Evolutionary conservation across 2,113 vertebrate genomes (phyloP).

Genomic region (Passer montanus): DNA sequence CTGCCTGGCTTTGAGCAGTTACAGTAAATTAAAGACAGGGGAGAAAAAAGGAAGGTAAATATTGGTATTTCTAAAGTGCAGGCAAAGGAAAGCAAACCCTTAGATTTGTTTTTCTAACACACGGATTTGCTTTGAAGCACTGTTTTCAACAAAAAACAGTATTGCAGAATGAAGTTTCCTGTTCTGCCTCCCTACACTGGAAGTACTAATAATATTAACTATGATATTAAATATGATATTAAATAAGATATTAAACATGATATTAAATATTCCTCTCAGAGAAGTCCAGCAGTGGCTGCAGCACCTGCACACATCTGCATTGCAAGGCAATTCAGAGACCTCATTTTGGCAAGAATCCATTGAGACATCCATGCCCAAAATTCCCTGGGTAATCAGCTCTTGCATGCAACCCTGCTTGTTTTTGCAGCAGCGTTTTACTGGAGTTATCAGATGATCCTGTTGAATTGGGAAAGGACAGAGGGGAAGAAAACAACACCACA

Average conservation of each 20-base stretch:
- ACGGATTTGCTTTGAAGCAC: background rate
- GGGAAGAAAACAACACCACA: too few relatives aligned
- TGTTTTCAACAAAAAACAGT: background rate
- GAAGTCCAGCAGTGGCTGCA: background rate
- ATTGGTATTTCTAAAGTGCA: conserved; percentile 27
- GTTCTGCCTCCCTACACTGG: rapidly evolving
- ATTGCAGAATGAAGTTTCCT: background rate
- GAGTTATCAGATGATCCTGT: background rate
- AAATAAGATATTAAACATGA: too few relatives aligned
- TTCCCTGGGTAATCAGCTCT: background rate
- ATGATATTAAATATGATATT: background rate
- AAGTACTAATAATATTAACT: background rate
- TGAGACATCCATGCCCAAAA: background rate
- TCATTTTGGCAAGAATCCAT: background rate
- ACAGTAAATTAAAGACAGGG: background rate
- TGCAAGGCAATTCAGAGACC: background rate
- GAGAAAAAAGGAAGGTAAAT: background rate
- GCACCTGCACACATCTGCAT: background rate
- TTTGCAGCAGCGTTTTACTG: background rate
- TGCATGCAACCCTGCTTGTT: background rate
- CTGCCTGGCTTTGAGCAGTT: background rate
- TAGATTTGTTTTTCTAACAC: background rate
- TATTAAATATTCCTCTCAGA: background rate
- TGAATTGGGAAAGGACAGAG: background rate
- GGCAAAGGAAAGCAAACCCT: background rate